A percentile compares a stretch with the other conserved stretches of the same genome.
These are phyloP conservation scores for Bombus consobrinus DNA, from an alignment of 1,140 invertebrate genomes.

Conservation along the genomic window DNA sequence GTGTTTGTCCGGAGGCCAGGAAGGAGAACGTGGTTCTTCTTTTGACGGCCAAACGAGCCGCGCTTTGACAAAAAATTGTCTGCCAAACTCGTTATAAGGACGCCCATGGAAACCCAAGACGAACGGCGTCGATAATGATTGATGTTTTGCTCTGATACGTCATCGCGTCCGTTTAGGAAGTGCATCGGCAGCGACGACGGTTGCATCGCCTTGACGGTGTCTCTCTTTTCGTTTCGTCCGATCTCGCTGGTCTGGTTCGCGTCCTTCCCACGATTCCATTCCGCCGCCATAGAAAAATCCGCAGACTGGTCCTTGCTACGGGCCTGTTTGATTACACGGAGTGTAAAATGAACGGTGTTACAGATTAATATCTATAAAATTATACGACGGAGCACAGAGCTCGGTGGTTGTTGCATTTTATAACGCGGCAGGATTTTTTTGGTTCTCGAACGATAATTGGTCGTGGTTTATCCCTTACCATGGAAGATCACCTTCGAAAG, in stretches of 20 bases:
- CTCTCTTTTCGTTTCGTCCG: constrained; percentile 13
- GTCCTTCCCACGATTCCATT: constrained; percentile 49
- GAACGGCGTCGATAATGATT: constrained; percentile 43
- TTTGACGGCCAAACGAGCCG: constrained; percentile 1
- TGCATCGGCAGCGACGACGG: neutral
- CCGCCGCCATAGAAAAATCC: constrained; percentile 10
- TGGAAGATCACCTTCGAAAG: constrained; percentile 16
- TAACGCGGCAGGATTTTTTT: neutral
- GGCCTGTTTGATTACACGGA: constrained; percentile 10
- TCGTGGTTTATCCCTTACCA: constrained; percentile 1
- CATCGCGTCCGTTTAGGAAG: constrained; percentile 48
- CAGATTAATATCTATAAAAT: constrained; percentile 38
- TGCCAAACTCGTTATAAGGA: constrained; percentile 38
- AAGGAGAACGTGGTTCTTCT: neutral
- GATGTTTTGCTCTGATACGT: constrained; percentile 41
- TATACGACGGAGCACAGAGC: neutral
- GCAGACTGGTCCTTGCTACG: constrained; percentile 16
- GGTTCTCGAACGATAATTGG: neutral
- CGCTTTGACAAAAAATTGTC: constrained; percentile 30
- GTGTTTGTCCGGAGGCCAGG: too few relatives aligned
- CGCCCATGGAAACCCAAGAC: constrained; percentile 26
- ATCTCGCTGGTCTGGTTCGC: neutral
- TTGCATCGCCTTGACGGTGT: constrained; percentile 38
- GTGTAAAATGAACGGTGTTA: constrained; percentile 14
- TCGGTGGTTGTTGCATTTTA: neutral